A percentile compares a stretch with the other conserved stretches of the same genome.
Evolutionary conservation across 1,140 invertebrate genomes (phyloP).

Genomic region (Hypsibius dujardini): DNA sequence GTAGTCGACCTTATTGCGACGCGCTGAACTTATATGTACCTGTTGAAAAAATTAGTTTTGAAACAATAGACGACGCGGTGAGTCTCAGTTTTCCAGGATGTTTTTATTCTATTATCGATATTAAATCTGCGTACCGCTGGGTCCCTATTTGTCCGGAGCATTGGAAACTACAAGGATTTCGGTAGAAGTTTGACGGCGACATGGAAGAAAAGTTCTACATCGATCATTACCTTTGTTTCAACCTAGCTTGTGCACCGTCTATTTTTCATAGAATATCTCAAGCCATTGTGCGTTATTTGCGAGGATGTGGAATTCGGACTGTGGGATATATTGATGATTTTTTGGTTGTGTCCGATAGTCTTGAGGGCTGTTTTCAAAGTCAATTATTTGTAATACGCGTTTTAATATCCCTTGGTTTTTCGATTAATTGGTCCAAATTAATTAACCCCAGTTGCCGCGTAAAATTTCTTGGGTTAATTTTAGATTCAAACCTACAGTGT

Average conservation of each 20-base stretch:
- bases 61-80: not conserved
- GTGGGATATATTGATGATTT: not conserved
- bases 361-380: not conserved
- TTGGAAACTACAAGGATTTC: constrained; percentile 12
- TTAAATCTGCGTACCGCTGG: constrained; percentile 1
- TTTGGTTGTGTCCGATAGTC: not conserved
- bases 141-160: constrained; percentile 1
- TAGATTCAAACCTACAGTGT: not conserved
- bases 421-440: not conserved
- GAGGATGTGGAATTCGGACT: not conserved
- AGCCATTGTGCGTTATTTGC: not conserved
- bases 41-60: not conserved
- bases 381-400: not conserved
- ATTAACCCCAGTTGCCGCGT: not conserved
- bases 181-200: not conserved
- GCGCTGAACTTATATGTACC: not conserved
- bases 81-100: not conserved
- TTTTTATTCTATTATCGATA: constrained; percentile 3
- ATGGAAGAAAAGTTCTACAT: not conserved
- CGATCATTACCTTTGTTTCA: constrained; percentile 9
- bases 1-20: not conserved
- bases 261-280: not conserved
- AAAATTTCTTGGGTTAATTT: not conserved
- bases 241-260: not conserved
- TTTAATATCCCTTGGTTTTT: not conserved